Evolutionary conservation across 2,888 invertebrate species (phyloP), one percentile per base, ranked within the genome.

Genomic region (Drosophila hamatofila): DNA sequence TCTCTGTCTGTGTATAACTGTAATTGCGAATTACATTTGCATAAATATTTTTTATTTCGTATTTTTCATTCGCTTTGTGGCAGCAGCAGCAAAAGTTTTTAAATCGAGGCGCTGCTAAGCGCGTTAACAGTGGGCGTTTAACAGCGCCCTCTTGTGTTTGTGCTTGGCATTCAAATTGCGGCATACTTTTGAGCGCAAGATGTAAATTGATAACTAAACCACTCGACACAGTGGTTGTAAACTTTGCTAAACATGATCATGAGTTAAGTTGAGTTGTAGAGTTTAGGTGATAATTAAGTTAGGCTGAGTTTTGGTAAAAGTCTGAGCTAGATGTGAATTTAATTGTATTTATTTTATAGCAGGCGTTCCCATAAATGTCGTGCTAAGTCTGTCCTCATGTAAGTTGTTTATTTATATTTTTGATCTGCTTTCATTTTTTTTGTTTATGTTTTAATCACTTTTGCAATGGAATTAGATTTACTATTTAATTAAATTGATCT

Each of bases 21-120:
- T 67, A 67, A 75, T 75, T 78, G 73, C 63, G 59, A 41, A 46
- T 77, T 61, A 56, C 66, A 80, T 77, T 79, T 77, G 68, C 78
- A 81, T 75, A 70, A 75, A 72, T 64, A 68, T 39, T 66, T 39
- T 48, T 27, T 37, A 25, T 58, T 58, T 58, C 12, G 67, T 77
- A 23, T 63, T 64, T 64, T 44, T 33, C 30, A 56, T 72, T 65
- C 49, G 39, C 25, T 62, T 62, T 52, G 52, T 37, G 25, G 39
- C n/a, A 11, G 12, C n/a, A 5, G 4, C 2, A 30, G 14, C 12
- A 21, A 54, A 59, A 55, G 6, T 71, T 51, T 54, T 55, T 63
- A 51, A 39, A 48, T 48, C 55, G 18, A 57, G 56, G 23, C 35
- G 46, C 55, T 44, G 72, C 54, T 78, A 60, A 72, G 48, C 54